Base-by-base conservation (phyloP, 2,888 invertebrate genomes). In the Timandra comae region DNA sequence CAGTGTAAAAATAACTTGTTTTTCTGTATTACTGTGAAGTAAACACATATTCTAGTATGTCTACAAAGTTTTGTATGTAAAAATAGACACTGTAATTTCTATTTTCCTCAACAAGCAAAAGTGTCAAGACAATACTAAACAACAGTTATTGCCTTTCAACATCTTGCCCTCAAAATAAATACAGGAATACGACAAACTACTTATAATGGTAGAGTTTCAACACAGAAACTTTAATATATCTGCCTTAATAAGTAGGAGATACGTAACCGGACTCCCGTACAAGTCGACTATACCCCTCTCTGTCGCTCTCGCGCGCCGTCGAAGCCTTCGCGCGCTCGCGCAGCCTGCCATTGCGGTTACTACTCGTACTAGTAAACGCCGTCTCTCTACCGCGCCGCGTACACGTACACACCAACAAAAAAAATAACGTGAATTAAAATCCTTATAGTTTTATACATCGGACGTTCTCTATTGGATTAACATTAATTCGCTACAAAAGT, bases 241-340 rank as follows among this genome's bases (percentile, higher is more conserved):
- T 54, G 64, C 74, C 63, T 66, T 67, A 69, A 67, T 38, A 48
- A 39, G 45, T 44, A 43, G 70, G 56, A 68, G 67, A 75, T 63
- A 72, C 67, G 68, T 78, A 79, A 75, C 82, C 79, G 77, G 78
- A 78, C 78, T 77, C 80, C 78, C 72, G 74, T 72, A 63, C 57
- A 69, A 73, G 77, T 77, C 70, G 16, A 10, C 24, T 9, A 3
- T 72, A 70, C 67, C 43, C 28, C 42, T 80, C 81, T 54, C 75
- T 41, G 64, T 84, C 67, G 50, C 73, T 60, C 81, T 32, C 38
- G 23, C 30, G 24, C 16, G 24, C 19, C 79, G 72, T 72, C 67
- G 65, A 63, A 81, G 81, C 82, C 84, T 82, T 57, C 57, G 48
- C 52, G 37, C 67, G 68, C 63, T 55, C 50, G 68, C 71, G 69